These are phyloP conservation scores for Drosophila sp. DNA, from an alignment of 1,140 invertebrate species.

Conservation along the genomic window DNA sequence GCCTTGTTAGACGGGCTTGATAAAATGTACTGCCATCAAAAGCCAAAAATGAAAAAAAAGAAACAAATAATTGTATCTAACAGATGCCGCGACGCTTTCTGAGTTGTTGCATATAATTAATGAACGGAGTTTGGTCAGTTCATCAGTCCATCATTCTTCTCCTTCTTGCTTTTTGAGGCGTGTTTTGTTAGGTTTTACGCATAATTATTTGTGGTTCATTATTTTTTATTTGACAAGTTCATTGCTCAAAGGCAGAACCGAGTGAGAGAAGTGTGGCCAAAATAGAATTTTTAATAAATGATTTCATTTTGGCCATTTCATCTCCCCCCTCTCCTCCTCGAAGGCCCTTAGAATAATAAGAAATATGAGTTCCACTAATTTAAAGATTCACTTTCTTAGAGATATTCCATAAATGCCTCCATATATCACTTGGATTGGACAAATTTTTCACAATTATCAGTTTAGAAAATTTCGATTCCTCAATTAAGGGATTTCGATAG, in stretches of 20 bases:
- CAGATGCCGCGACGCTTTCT: constrained; percentile 60
- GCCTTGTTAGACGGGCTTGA: constrained; percentile 30
- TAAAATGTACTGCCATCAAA: background rate
- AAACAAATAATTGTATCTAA: constrained; percentile 43
- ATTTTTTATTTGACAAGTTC: constrained; percentile 19
- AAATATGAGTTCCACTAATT: too few species aligned
- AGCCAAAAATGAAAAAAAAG: constrained; percentile 24
- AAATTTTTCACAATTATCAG: too few species aligned
- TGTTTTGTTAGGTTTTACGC: constrained; percentile 36
- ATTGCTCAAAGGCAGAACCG: constrained; percentile 25
- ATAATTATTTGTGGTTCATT: constrained; percentile 55
- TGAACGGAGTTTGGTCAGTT: constrained; percentile 56
- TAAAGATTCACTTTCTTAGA: too few species aligned
- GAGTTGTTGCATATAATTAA: constrained; percentile 64
- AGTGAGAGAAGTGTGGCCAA: constrained; percentile 32
- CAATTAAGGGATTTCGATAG: too few species aligned
- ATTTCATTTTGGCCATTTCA: constrained; percentile 5
- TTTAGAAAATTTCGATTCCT: too few species aligned
- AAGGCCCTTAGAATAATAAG: too few species aligned
- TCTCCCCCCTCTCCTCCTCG: background rate
- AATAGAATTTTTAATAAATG: constrained; percentile 11
- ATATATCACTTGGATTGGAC: too few species aligned
- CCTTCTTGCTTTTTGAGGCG: constrained; percentile 21
- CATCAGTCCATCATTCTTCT: constrained; percentile 39
- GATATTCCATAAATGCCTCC: too few species aligned